phyloP scores from a whole-genome alignment of 53 echinoderm and acorn worm species.

The Henricia sp. region DNA sequence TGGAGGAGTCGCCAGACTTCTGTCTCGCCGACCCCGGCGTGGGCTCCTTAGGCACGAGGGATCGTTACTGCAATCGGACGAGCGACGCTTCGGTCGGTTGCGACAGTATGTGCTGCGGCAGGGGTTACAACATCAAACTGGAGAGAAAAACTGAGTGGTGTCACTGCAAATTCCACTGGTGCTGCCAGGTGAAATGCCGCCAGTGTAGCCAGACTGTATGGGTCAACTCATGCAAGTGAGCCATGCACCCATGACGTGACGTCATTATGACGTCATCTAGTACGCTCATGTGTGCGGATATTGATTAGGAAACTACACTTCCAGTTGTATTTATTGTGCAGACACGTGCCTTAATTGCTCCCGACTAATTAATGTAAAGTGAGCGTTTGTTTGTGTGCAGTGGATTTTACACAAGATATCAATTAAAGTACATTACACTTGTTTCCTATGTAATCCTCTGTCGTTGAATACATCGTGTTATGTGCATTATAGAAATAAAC shows the following conservation, averaged over 20 bases:
- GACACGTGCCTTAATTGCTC: too few relatives aligned
- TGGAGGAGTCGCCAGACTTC: slow-evolving; percentile 93
- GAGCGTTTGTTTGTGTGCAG: too few relatives aligned
- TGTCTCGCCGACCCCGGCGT: slow-evolving; percentile 73
- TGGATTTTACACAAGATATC: too few relatives aligned
- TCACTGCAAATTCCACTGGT: slow-evolving; percentile 99
- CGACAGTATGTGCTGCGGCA: slow-evolving; percentile 96
- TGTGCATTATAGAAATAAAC: too few relatives aligned
- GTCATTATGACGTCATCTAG: too few relatives aligned
- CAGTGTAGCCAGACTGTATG: slow-evolving; percentile 82
- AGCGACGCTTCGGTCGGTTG: slow-evolving; percentile 85
- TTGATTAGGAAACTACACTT: too few relatives aligned
- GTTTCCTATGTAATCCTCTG: too few relatives aligned
- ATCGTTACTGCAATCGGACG: slow-evolving; percentile 89
- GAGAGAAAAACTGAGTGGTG: slow-evolving; percentile 91
- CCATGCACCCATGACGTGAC: neutral
- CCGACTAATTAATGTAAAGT: too few relatives aligned
- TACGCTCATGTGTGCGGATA: too few relatives aligned
- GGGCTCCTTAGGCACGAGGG: slow-evolving; percentile 81
- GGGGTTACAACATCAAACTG: slow-evolving; percentile 92
- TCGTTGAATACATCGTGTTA: too few relatives aligned
- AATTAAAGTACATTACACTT: too few relatives aligned
- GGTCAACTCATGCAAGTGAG: slow-evolving; percentile 94
- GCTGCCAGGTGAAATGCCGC: slow-evolving; percentile 92
- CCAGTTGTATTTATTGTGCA: too few relatives aligned